Conservation (phyloP, 1,140 invertebrate species). For the Rhopalosiphum padi region DNA sequence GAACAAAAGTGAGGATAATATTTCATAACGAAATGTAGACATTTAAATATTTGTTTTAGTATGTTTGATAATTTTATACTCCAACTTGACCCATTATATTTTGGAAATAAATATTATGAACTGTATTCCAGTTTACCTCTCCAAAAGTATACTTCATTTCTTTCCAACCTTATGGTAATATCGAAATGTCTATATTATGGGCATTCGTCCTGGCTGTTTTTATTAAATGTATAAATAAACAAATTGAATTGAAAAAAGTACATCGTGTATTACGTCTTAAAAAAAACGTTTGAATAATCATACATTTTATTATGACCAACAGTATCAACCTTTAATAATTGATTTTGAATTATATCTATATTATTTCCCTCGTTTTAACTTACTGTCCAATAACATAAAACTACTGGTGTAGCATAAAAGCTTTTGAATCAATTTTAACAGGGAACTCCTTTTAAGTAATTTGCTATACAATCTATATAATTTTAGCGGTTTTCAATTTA, state of each 20-base stretch:
- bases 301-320: background rate
- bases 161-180: background rate
- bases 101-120: background rate
- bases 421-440: background rate
- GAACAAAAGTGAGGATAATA: background rate
- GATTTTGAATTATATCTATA: background rate
- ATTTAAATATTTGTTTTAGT: background rate
- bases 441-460: too few species aligned
- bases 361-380: background rate
- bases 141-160: background rate
- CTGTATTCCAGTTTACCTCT: background rate
- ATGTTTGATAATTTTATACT: slow-evolving; percentile 3
- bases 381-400: background rate
- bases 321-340: background rate
- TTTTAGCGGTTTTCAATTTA: background rate
- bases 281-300: background rate
- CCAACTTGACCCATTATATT: background rate
- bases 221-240: background rate
- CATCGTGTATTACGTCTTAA: background rate
- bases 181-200: background rate
- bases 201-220: background rate
- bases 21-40: background rate
- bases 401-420: background rate
- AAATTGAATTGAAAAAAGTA: background rate
- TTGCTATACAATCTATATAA: background rate